Base-by-base conservation (phyloP, 2,888 invertebrate species). In the Leptopilina myrica region DNA sequence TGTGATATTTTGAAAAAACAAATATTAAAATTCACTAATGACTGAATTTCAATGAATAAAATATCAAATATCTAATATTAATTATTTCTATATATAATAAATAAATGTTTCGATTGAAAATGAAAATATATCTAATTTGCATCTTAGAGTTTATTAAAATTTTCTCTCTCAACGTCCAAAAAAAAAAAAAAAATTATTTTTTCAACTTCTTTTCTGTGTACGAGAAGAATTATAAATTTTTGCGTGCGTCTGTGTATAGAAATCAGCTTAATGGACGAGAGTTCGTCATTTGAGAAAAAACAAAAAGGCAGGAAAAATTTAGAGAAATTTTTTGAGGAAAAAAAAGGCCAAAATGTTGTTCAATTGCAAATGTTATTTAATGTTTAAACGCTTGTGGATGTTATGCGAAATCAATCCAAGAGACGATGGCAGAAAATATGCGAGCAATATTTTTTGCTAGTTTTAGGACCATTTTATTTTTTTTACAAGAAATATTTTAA, bases 291-390 rank as follows among this genome's bases (percentile, higher is more conserved):
- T 56, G 33, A 49, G 12, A 40, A 56, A 73, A 33, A 56, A 0
- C 0, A 43, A 43, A 43, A 8, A 7, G 73, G 26, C 56, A 56
- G 33, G 73, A 85, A 86, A 85, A 85, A 84, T 86, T 86, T 83
- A 86, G 86, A 84, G 85, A 86, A 89, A 87, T 87, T 89, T 89
- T 89, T 88, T 33, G 33, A 33, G 33, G 3, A 26, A 33, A 20
- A 87, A 90, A 88, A 88, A 85, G 73, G 88, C 91, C 91, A 90
- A 90, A 91, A 91, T 91, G 90, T 91, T 90, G 91, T 90, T 91
- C 90, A 91, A 89, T 84, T 85, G 85, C 85, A 87, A 85, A 83
- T 88, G 86, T 84, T 83, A 85, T 85, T 78, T 80, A 81, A 84
- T 77, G 79, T 83, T 84, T 84, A 80, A 43, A 77, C 83, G 81